Base-by-base conservation (phyloP, 2,113 vertebrate genomes). In the Oncorhynchus mykiss region DNA sequence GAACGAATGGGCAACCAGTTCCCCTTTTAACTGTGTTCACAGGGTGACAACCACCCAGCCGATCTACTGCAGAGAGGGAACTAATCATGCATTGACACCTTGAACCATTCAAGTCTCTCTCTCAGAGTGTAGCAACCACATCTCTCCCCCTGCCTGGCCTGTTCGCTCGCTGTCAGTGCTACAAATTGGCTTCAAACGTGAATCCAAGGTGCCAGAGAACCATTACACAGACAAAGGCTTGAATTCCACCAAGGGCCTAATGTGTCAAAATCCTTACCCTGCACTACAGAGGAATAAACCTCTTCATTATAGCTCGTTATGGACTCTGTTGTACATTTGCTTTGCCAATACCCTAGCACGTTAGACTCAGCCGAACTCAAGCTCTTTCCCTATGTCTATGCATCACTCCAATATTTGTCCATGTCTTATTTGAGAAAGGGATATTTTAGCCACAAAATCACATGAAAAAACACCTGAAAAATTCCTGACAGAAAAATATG, bases 1-100 rank as follows among this genome's bases (percentile, higher is more conserved):
- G 80, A 82, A 77, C 72, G 75, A 80, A 64, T 65, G 81, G 84
- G 85, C 87, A 78, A 80, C 85, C 87, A 76, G 62, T 77, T 84
- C 79, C 77, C 80, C 84, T 84, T 88, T 84, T 80, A 75, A 74
- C 71, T 69, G 39, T 66, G 69, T 76, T 77, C 22, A 45, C 34
- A 31, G 79, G 79, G 82, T 86, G 90, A 89, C 91, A 87, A 84
- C 85, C 78, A 82, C 81, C 72, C 60, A 72, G 80, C 84, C 78
- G 39, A 75, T 67, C 73, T 79, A 80, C 83, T 49, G 76, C 84
- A 73, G 80, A 91, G 88, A 85, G 82, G 86, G 16, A 88, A 88
- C 90, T 91, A 92, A 94, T 92, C 92, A 92, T 85, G 78, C 86
- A 85, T 88, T 89, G 89, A 91, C 92, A 93, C 91, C 90, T 92